Percentiles rank a stretch among this genome's conserved stretches.
Conservation (phyloP, 2,113 vertebrate species). For the Psephotus haematonotus region DNA sequence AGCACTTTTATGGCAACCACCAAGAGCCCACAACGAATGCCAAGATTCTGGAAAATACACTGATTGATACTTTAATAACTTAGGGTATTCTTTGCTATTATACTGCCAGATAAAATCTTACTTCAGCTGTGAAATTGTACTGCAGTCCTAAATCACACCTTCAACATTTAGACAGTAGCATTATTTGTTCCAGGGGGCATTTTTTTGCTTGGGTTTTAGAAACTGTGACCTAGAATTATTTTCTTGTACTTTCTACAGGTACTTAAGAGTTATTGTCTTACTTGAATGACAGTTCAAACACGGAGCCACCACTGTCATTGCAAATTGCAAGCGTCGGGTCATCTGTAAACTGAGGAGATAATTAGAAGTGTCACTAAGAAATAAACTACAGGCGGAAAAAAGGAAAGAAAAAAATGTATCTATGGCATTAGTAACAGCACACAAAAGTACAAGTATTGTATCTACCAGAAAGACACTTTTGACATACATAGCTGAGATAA, state of each 20-base stretch:
- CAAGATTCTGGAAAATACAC: not conserved
- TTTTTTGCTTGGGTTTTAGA: not conserved
- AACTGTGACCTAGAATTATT: not conserved
- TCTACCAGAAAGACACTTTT: not conserved
- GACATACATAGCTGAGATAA: not conserved
- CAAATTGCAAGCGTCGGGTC: conserved; percentile 94
- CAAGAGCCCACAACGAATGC: not conserved
- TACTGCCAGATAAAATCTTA: not conserved
- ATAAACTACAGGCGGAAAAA: not conserved
- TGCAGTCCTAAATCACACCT: not conserved
- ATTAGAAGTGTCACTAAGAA: not conserved
- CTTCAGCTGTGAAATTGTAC: not conserved
- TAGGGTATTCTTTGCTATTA: not conserved
- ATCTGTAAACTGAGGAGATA: conserved; percentile 92
- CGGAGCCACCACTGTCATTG: conserved; percentile 97
- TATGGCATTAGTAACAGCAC: not conserved
- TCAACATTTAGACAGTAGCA: not conserved
- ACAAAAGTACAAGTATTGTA: not conserved
- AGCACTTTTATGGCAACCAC: not conserved
- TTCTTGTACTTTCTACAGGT: not conserved
- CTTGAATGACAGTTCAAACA: conserved; percentile 97
- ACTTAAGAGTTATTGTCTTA: conserved; percentile 69
- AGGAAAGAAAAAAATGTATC: not conserved
- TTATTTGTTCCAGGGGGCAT: not conserved
- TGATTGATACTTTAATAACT: not conserved